These are phyloP conservation scores for Sebastes miniatus DNA, from an alignment of 2,797 vertebrate species.

Conservation along the genomic window DNA sequence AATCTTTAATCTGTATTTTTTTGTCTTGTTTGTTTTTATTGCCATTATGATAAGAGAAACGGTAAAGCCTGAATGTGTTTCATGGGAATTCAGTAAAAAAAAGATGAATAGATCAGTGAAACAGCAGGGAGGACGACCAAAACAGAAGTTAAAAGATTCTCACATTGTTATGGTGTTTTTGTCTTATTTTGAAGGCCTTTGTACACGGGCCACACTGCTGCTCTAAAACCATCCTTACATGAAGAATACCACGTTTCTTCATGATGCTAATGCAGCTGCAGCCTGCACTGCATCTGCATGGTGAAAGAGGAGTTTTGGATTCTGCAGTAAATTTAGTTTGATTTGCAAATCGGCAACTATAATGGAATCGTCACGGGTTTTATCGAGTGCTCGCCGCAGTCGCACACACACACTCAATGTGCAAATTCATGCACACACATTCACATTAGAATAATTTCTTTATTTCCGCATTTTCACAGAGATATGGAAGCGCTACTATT, in stretches of 20 bases:
- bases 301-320: neutral
- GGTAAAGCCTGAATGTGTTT: slow-evolving; percentile 6
- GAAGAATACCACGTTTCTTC: neutral
- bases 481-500: neutral
- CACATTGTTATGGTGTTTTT: neutral
- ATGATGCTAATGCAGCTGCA: neutral
- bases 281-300: neutral
- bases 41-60: slow-evolving; percentile 7
- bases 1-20: slow-evolving; percentile 34
- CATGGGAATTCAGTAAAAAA: slow-evolving; percentile 6
- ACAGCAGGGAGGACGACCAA: neutral
- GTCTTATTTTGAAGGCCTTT: slow-evolving; percentile 2
- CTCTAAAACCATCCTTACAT: neutral
- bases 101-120: slow-evolving; percentile 30
- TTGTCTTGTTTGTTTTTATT: slow-evolving; percentile 28
- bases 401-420: neutral
- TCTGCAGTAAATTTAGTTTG: slow-evolving; percentile 27
- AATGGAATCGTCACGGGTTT: slow-evolving; percentile 23
- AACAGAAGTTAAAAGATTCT: slow-evolving; percentile 13
- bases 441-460: slow-evolving; percentile 54
- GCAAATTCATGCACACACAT: slow-evolving; percentile 17
- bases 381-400: slow-evolving; percentile 14
- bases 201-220: neutral
- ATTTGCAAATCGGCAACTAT: slow-evolving; percentile 36
- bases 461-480: slow-evolving; percentile 35